Evolutionary conservation across 2,888 invertebrate species (phyloP).

Genomic region (Antitype chi): DNA sequence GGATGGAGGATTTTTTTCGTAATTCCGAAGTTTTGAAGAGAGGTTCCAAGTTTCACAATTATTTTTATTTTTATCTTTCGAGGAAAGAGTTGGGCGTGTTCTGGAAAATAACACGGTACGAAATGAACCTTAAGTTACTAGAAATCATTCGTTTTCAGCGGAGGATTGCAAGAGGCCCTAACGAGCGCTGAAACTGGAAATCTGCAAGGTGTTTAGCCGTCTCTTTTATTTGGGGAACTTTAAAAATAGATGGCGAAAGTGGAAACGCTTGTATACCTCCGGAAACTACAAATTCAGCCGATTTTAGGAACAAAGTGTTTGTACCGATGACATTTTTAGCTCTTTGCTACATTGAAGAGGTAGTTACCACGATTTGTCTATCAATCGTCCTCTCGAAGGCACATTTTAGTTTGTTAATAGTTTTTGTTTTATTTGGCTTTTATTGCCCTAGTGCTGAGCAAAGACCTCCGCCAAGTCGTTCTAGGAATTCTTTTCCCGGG

Average conservation of each 20-base stretch:
- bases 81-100: not conserved
- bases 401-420: no score
- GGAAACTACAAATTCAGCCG: not conserved
- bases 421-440: no score
- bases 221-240: conserved; percentile 8
- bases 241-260: conserved; percentile 1
- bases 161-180: not conserved
- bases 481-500: no score
- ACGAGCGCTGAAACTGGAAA: not conserved
- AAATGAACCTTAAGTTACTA: not conserved
- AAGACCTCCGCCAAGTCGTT: no score
- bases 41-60: conserved; percentile 28
- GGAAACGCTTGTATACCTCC: not conserved
- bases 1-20: conserved; percentile 10
- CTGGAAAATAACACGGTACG: not conserved
- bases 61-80: conserved; percentile 22
- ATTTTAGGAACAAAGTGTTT: not conserved
- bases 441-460: no score
- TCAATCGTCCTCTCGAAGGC: no score
- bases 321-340: not conserved
- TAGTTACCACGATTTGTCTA: no score
- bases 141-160: no score
- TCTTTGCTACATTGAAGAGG: not conserved
- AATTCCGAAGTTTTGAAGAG: conserved; percentile 33
- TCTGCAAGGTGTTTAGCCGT: not conserved